Percentiles rank a stretch among this genome's conserved stretches.
Evolutionary conservation across 2,113 vertebrate species (phyloP).

Genomic region (Callocephalon fimbriatum): DNA sequence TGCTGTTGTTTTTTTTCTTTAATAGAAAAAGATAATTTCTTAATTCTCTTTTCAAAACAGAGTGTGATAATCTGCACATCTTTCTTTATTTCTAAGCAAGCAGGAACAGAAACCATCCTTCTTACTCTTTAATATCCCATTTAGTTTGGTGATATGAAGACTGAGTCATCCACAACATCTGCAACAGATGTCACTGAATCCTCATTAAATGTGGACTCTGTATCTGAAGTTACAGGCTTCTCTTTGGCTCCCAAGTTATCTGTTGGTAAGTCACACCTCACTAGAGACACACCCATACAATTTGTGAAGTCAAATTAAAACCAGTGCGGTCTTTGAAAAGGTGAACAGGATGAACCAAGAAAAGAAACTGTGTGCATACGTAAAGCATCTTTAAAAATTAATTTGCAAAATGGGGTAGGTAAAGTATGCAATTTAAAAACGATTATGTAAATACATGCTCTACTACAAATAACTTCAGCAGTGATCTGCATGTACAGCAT

Average conservation of each 20-base stretch:
- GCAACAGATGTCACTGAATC: neutral
- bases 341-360: neutral
- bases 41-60: neutral
- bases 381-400: neutral
- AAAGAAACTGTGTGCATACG: rapidly evolving
- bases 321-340: neutral
- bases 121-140: neutral
- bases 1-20: neutral
- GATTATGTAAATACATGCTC: rapidly evolving
- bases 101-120: neutral
- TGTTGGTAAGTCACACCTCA: neutral
- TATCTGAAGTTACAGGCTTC: neutral
- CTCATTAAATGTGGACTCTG: neutral
- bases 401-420: rapidly evolving
- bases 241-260: neutral
- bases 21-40: neutral
- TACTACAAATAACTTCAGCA: neutral
- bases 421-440: neutral
- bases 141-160: neutral
- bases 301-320: neutral
- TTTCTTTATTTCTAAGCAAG: neutral
- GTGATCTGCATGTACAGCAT: neutral
- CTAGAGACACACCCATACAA: neutral
- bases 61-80: neutral
- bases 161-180: neutral